These are phyloP conservation scores for Thera britannica DNA, from an alignment of 2,888 invertebrate species.

Conservation along the genomic window DNA sequence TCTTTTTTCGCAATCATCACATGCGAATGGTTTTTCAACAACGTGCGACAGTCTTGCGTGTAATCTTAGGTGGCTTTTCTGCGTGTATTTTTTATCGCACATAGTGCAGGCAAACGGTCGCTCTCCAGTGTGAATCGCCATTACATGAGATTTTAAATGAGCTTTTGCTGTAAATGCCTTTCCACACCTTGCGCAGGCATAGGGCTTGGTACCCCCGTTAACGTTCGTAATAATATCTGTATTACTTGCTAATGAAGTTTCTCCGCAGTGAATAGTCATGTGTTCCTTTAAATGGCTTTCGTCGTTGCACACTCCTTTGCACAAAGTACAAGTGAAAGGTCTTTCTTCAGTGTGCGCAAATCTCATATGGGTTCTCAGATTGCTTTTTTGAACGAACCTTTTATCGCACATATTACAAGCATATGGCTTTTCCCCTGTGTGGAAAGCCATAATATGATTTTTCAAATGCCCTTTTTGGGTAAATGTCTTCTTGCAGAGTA, in stretches of 20 bases:
- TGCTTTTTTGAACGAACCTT: constrained; percentile 19
- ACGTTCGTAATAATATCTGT: background rate
- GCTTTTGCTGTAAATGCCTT: constrained; percentile 23
- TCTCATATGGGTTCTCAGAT: constrained; percentile 17
- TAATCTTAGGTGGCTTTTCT: constrained; percentile 24
- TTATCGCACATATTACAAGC: constrained; percentile 16
- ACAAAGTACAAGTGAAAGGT: constrained; percentile 9
- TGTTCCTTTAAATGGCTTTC: constrained; percentile 11
- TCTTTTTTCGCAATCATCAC: constrained; percentile 20
- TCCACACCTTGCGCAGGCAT: constrained; percentile 8
- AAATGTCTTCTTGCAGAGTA: constrained; percentile 16
- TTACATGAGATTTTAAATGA: constrained; percentile 24
- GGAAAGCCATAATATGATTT: constrained; percentile 25
- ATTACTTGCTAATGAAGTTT: background rate
- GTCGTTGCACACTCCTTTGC: constrained; percentile 1
- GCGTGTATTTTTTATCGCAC: constrained; percentile 28
- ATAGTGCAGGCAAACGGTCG: constrained; percentile 21
- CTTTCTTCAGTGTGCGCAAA: background rate
- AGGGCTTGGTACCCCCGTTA: constrained; percentile 6
- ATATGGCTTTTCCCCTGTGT: constrained; percentile 16
- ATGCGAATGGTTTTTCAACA: constrained; percentile 25
- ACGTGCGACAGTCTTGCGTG: constrained; percentile 22
- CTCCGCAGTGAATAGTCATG: constrained; percentile 10
- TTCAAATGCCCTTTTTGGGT: constrained; percentile 25
- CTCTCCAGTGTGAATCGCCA: constrained; percentile 28